Percentiles rank a stretch among this genome's conserved stretches.
phyloP scores from a whole-genome alignment of 2,113 vertebrate species.

The Callocephalon fimbriatum region DNA sequence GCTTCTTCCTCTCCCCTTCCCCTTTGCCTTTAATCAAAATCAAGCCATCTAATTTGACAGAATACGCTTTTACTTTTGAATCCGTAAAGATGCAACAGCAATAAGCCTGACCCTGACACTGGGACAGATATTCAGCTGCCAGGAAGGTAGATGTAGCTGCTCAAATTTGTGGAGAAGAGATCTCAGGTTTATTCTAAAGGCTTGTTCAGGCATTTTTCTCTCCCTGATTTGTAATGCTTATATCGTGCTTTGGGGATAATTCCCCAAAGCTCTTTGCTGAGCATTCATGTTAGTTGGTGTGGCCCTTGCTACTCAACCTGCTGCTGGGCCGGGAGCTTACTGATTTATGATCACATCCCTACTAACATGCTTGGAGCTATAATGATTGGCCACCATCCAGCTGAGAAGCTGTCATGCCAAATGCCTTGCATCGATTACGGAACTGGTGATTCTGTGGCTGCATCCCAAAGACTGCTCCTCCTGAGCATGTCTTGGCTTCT shows the following conservation, averaged over 20 bases:
- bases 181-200: neutral
- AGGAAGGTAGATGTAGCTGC: neutral
- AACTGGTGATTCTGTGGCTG: neutral
- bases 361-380: neutral
- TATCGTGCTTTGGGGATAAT: neutral
- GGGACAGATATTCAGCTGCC: neutral
- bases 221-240: neutral
- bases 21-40: neutral
- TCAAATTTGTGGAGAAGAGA: neutral
- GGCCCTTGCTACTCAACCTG: neutral
- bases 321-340: neutral
- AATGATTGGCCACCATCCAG: neutral
- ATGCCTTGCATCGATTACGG: neutral
- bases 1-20: neutral
- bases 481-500: neutral
- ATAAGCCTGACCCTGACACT: neutral
- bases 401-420: neutral
- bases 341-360: neutral
- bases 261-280: neutral
- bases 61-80: fast-evolving
- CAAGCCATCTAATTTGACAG: neutral
- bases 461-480: neutral
- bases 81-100: neutral
- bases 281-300: neutral
- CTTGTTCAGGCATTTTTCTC: neutral